Percentiles rank a stretch among this genome's conserved stretches.
phyloP scores from a whole-genome alignment of 2,113 vertebrate genomes.

The Pardalotus punctatus region DNA sequence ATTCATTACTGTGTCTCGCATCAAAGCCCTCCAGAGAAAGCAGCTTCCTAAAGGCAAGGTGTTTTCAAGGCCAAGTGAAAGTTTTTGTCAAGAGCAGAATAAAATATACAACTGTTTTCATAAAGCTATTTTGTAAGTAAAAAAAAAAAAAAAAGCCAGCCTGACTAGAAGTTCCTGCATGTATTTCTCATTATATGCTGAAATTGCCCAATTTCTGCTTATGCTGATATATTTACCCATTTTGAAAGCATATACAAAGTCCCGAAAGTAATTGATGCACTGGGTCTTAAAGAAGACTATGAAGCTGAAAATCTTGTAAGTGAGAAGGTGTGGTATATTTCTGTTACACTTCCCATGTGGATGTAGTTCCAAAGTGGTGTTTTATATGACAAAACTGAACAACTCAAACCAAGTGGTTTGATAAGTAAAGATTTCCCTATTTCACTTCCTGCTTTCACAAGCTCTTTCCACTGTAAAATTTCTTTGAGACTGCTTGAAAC shows the following conservation, averaged over 20 bases:
- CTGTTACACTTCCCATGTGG: background rate
- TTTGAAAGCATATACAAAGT: background rate
- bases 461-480: background rate
- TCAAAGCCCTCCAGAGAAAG: background rate
- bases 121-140: background rate
- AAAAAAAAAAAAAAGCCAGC: background rate
- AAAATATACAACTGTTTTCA: background rate
- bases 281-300: background rate
- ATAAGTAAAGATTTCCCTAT: constrained; percentile 4
- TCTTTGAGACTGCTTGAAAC: background rate
- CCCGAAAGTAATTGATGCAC: background rate
- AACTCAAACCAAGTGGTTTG: background rate
- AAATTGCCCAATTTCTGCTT: background rate
- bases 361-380: background rate
- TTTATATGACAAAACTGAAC: background rate
- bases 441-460: background rate
- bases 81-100: background rate
- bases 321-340: background rate
- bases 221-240: background rate
- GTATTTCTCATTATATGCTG: background rate
- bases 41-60: background rate
- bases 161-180: background rate
- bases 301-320: background rate
- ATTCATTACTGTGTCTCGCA: background rate
- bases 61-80: background rate